phyloP scores from a whole-genome alignment of 2,797 vertebrate species.

The Meriones psammophilus region DNA sequence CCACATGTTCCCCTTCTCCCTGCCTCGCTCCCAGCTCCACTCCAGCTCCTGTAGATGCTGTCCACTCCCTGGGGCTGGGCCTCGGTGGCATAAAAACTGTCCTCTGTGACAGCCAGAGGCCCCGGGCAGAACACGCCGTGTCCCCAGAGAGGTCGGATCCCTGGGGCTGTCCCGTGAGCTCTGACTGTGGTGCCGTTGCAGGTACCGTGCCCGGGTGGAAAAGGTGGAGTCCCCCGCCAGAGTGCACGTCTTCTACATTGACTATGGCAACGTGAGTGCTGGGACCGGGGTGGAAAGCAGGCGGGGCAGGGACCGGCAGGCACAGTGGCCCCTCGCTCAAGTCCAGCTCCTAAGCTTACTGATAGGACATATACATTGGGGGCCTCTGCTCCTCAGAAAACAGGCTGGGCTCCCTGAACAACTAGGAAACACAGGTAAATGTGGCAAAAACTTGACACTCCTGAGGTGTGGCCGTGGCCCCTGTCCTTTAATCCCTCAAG shows the following conservation, averaged over 20 bases:
- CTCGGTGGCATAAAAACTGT: neutral
- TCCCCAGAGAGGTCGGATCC: neutral
- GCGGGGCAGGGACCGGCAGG: neutral
- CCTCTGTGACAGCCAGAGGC: neutral
- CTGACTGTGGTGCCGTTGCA: slow-evolving; percentile 81
- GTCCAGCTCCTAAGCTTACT: neutral
- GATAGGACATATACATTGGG: neutral
- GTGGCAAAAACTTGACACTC: neutral
- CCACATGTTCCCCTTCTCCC: slow-evolving; percentile 58
- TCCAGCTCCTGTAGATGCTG: slow-evolving; percentile 37
- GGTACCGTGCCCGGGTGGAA: slow-evolving; percentile 98
- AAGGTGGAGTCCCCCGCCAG: slow-evolving; percentile 94
- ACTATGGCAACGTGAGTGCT: slow-evolving; percentile 97
- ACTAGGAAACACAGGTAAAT: neutral
- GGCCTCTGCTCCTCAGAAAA: neutral
- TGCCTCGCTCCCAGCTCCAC: slow-evolving; percentile 60
- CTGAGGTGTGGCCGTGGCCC: neutral
- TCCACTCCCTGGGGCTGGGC: neutral
- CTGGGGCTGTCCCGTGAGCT: neutral
- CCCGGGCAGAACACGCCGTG: neutral
- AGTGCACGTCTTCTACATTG: slow-evolving; percentile 97
- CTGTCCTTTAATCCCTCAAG: neutral
- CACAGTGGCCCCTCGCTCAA: neutral
- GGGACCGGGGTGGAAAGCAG: neutral
- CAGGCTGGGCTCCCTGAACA: neutral